Evolutionary conservation across 2,797 vertebrate genomes (phyloP), one percentile per base, ranked within the genome.

Genomic region (Adelosebastes latens): DNA sequence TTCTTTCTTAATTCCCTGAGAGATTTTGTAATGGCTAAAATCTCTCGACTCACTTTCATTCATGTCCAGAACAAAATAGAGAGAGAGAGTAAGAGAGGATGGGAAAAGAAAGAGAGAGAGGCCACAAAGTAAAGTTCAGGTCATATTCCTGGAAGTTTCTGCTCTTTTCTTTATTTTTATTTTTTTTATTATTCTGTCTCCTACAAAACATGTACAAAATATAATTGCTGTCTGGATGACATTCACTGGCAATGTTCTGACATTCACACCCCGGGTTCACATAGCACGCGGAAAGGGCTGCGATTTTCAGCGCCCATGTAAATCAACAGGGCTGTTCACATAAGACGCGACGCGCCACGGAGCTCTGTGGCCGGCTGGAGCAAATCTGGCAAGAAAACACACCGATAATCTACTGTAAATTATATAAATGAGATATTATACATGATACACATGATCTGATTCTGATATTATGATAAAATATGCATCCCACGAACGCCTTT

Each of bases 21-120:
- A 89, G 82, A 85, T 87, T 91, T 88, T 73, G 70, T 80, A 90
- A 89, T 87, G 75, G 78, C 77, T 80, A 87, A 87, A 86, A 85
- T 86, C 83, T 88, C 79, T 65, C 52, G 31, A 73, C 72, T 78
- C 71, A 63, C 64, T 80, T 81, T 83, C 76, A 82, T 81, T 89
- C 79, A 77, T 80, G 80, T 88, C 60, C 39, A 56, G 63, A 84
- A 79, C 83, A 84, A 86, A 72, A 63, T 9, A 79, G 68, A 72
- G 76, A 36, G 61, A 72, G 46, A 42, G 39, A 42, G 39, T 42
- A 42, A 13, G n/a, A 70, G n/a, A 69, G 13, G 1, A 32, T 46
- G 27, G 61, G 66, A 64, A 8, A 36, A 36, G 20, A 39, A 53
- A 13, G 12, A 65, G 27, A 53, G 60, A 70, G 60, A 29, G 59